Evolutionary conservation across 2,113 vertebrate genomes (phyloP).

Genomic region (Dicaeum eximium): DNA sequence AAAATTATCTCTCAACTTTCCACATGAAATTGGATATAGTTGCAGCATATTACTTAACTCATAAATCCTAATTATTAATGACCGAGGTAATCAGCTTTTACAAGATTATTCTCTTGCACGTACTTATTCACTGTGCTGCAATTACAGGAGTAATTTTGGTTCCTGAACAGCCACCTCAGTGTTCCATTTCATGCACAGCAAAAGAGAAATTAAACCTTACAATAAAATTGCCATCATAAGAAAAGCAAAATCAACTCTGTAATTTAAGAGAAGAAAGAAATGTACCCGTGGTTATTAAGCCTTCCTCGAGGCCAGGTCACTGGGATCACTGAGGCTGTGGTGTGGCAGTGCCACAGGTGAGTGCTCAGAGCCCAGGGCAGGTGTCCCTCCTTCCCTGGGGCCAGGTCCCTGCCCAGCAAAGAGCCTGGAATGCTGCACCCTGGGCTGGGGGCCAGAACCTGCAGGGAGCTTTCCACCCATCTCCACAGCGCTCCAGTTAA

Average conservation of each 20-base stretch:
- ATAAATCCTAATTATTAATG: slow-evolving; percentile 40
- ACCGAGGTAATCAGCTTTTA: background rate
- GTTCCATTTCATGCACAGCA: background rate
- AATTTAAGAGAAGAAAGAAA: background rate
- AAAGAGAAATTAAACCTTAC: background rate
- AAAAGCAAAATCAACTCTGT: background rate
- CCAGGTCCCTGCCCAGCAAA: background rate
- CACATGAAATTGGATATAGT: background rate
- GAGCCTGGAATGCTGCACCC: background rate
- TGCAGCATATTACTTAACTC: background rate
- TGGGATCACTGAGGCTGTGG: no score
- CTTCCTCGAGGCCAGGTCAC: background rate
- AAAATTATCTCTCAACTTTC: background rate
- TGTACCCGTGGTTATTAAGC: background rate
- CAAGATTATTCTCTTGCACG: background rate
- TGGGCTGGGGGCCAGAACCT: background rate
- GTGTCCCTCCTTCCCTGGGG: accelerated
- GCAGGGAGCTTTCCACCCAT: background rate
- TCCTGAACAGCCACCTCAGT: background rate
- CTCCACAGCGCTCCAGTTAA: background rate
- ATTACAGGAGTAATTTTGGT: background rate
- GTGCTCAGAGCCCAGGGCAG: background rate
- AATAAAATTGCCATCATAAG: background rate
- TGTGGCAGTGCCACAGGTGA: background rate
- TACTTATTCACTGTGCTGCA: background rate